These are phyloP conservation scores for Cyclargus thomasi DNA, from an alignment of 1,140 invertebrate genomes.

Conservation along the genomic window DNA sequence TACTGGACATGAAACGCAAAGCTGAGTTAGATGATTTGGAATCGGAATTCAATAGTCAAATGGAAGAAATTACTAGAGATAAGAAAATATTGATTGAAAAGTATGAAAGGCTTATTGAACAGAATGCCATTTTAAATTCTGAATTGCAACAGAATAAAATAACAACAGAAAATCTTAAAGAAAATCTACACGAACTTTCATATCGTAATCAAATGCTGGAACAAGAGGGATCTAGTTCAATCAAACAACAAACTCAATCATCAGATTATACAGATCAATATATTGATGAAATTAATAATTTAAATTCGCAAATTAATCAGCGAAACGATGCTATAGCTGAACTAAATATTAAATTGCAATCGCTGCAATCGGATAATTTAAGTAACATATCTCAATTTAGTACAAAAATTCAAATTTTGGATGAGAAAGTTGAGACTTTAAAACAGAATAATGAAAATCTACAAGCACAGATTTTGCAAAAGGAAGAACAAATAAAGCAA, in stretches of 20 bases:
- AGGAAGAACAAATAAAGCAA: conserved; percentile 61
- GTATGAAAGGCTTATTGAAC: conserved; percentile 74
- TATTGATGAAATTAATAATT: conserved; percentile 61
- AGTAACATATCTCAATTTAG: conserved; percentile 39
- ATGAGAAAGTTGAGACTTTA: conserved; percentile 32
- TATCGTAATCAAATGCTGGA: conserved; percentile 49
- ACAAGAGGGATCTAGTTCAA: conserved; percentile 29
- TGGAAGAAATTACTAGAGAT: conserved; percentile 75
- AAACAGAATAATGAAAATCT: conserved; percentile 45
- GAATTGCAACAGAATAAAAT: conserved; percentile 52
- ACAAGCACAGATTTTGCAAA: conserved; percentile 37
- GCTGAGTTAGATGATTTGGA: conserved; percentile 78
- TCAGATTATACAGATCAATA: conserved; percentile 66
- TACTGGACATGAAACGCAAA: conserved; percentile 69
- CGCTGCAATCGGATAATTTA: conserved; percentile 38
- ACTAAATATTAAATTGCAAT: conserved; percentile 43
- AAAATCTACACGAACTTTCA: conserved; percentile 49
- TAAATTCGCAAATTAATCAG: conserved; percentile 53
- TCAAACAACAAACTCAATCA: conserved; percentile 23
- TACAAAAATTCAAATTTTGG: conserved; percentile 37
- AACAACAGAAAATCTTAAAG: conserved; percentile 45
- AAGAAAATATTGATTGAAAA: conserved; percentile 74
- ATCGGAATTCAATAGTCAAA: conserved; percentile 77
- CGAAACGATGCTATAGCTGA: conserved; percentile 59
- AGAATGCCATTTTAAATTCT: conserved; percentile 63